Percentiles rank a stretch among this genome's conserved stretches.
phyloP scores from a whole-genome alignment of 2,797 vertebrate genomes.

The Sebastes trivittatus region DNA sequence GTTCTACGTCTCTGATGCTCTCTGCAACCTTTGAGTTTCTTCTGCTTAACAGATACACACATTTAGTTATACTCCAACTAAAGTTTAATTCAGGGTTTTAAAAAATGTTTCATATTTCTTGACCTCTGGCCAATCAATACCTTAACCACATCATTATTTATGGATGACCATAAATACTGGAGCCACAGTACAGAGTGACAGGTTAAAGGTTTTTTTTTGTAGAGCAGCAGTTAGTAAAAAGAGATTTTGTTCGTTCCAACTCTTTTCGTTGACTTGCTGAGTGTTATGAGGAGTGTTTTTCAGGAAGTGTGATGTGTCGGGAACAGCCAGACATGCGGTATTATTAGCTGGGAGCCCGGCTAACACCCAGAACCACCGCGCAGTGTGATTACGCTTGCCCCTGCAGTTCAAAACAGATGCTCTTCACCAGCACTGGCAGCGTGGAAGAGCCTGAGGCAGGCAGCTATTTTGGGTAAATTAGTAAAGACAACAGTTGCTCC shows the following conservation, averaged over 20 bases:
- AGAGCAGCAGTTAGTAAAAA: constrained; percentile 13
- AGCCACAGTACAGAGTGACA: neutral
- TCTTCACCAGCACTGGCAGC: constrained; percentile 68
- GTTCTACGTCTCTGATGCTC: constrained; percentile 4
- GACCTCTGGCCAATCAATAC: constrained; percentile 24
- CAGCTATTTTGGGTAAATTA: constrained; percentile 81
- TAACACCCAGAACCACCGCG: constrained; percentile 41
- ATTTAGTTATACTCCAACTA: neutral
- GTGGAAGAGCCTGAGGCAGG: constrained; percentile 58
- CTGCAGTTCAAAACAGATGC: constrained; percentile 80
- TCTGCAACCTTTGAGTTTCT: constrained; percentile 27
- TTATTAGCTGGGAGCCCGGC: constrained; percentile 56
- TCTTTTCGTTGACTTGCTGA: neutral
- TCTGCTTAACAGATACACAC: neutral
- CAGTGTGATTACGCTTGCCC: constrained; percentile 69
- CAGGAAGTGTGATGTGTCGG: constrained; percentile 44
- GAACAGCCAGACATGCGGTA: constrained; percentile 46
- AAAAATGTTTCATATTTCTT: constrained; percentile 18
- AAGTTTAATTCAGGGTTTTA: constrained; percentile 9
- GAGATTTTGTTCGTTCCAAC: neutral
- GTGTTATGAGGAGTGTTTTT: constrained; percentile 12
- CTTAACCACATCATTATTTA: constrained; percentile 3
- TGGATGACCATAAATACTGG: constrained; percentile 6
- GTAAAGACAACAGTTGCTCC: constrained; percentile 80
- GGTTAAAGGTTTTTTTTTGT: neutral